Evolutionary conservation across 1,140 invertebrate genomes (phyloP).

Genomic region (Trissolcus basalis): DNA sequence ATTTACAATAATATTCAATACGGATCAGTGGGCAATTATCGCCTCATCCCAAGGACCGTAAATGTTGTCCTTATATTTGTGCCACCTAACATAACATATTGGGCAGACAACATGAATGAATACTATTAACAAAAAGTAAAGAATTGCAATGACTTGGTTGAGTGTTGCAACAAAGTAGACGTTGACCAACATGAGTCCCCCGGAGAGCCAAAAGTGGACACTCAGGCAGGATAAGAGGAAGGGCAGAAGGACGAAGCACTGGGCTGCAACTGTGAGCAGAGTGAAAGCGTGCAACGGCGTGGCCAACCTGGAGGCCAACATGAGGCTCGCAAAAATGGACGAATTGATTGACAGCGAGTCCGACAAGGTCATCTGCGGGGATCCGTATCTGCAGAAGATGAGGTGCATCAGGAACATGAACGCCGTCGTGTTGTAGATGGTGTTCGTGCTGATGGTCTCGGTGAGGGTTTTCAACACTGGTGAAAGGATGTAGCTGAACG

Average conservation of each 20-base stretch:
- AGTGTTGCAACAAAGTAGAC: slow-evolving; percentile 77
- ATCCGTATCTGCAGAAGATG: slow-evolving; percentile 93
- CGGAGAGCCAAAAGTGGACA: slow-evolving; percentile 65
- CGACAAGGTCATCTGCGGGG: slow-evolving; percentile 86
- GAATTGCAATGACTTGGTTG: slow-evolving; percentile 77
- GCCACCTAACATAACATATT: slow-evolving; percentile 85
- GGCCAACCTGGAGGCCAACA: slow-evolving; percentile 92
- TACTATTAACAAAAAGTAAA: slow-evolving; percentile 80
- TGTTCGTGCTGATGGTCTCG: slow-evolving; percentile 96
- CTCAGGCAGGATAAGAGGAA: slow-evolving; percentile 78
- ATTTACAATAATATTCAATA: too few species aligned
- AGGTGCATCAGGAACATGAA: slow-evolving; percentile 92
- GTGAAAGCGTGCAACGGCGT: slow-evolving; percentile 92
- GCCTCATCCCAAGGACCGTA: slow-evolving; percentile 98
- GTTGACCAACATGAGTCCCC: slow-evolving; percentile 64
- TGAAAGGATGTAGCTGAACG: slow-evolving; percentile 90
- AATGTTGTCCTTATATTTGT: slow-evolving; percentile 93
- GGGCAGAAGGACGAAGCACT: slow-evolving; percentile 92
- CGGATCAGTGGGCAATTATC: slow-evolving; percentile 72
- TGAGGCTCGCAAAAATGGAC: slow-evolving; percentile 94
- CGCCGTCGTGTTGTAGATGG: slow-evolving; percentile 93
- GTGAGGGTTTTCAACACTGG: slow-evolving; percentile 96
- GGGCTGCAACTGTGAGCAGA: slow-evolving; percentile 88
- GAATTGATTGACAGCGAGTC: slow-evolving; percentile 92
- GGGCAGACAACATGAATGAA: slow-evolving; percentile 87